These are phyloP conservation scores for Hydrolagus colliei DNA, from an alignment of 2,797 vertebrate genomes.

Conservation along the genomic window DNA sequence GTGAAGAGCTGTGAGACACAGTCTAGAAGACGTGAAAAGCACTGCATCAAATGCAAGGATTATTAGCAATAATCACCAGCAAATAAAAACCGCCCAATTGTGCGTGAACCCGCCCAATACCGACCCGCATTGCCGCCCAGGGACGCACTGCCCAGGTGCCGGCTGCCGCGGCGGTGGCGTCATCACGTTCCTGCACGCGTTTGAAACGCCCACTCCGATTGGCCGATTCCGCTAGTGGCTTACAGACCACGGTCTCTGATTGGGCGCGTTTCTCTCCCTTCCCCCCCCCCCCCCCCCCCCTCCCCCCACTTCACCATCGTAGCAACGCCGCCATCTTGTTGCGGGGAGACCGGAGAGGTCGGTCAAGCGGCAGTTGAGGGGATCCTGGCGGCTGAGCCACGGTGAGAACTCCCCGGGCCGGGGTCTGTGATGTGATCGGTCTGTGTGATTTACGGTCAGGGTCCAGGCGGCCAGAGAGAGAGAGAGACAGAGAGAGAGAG, in stretches of 20 bases:
- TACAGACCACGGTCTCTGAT: slow-evolving; percentile 52
- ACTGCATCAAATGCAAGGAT: no score
- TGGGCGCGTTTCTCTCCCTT: slow-evolving; percentile 43
- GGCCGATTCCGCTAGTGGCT: slow-evolving; percentile 33
- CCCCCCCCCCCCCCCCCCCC: neutral
- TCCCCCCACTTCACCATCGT: neutral
- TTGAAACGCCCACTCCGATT: slow-evolving; percentile 58
- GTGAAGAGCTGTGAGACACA: no score
- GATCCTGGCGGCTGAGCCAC: slow-evolving; percentile 39
- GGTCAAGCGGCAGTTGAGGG: slow-evolving; percentile 33
- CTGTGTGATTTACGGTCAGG: neutral
- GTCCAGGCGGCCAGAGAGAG: neutral
- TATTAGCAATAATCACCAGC: no score
- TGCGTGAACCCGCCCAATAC: no score
- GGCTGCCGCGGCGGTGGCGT: neutral
- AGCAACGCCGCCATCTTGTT: slow-evolving; percentile 55
- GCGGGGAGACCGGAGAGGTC: slow-evolving; percentile 41
- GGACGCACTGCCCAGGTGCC: neutral
- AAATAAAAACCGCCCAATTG: no score
- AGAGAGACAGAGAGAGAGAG: neutral
- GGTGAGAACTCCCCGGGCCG: slow-evolving; percentile 21
- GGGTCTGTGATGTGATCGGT: neutral
- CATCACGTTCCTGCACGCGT: slow-evolving; percentile 48
- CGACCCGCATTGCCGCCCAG: no score
- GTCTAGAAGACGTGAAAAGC: no score